Evolutionary conservation across 1,140 invertebrate genomes (phyloP).

Genomic region (Musca domestica): DNA sequence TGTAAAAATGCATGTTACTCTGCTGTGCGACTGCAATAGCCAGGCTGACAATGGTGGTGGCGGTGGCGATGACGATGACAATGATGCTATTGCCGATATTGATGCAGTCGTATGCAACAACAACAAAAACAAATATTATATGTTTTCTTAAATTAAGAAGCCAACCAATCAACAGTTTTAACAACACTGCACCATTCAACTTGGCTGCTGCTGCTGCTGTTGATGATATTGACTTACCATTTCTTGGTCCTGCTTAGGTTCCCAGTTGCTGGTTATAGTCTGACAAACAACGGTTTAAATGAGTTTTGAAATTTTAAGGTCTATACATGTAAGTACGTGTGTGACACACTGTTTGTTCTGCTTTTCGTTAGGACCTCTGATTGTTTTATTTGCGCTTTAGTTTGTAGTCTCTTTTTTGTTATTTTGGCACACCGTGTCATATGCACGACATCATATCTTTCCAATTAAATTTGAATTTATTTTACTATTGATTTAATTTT

Average conservation of each 20-base stretch:
- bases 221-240: not conserved
- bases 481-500: conserved; percentile 21
- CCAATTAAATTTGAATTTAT: conserved; percentile 52
- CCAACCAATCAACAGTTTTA: conserved; percentile 28
- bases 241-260: not conserved
- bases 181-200: not conserved
- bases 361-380: too few species aligned
- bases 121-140: conserved; percentile 23
- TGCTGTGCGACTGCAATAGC: not conserved
- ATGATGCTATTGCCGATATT: conserved; percentile 5
- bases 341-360: not conserved
- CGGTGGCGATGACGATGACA: not conserved
- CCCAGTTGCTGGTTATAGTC: too few species aligned
- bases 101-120: not conserved
- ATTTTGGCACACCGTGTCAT: conserved; percentile 16
- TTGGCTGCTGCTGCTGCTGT: not conserved
- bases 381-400: too few species aligned
- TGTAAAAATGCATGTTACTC: conserved; percentile 16
- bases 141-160: conserved; percentile 31
- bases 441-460: conserved; percentile 42
- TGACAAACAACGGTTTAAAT: conserved; percentile 16
- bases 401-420: not conserved
- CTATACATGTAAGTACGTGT: not conserved
- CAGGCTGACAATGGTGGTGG: not conserved
- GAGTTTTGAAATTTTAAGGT: not conserved